Evolutionary conservation across 2,888 invertebrate species (phyloP), one percentile per base, ranked within the genome.

Genomic region (Tethea ocularis): DNA sequence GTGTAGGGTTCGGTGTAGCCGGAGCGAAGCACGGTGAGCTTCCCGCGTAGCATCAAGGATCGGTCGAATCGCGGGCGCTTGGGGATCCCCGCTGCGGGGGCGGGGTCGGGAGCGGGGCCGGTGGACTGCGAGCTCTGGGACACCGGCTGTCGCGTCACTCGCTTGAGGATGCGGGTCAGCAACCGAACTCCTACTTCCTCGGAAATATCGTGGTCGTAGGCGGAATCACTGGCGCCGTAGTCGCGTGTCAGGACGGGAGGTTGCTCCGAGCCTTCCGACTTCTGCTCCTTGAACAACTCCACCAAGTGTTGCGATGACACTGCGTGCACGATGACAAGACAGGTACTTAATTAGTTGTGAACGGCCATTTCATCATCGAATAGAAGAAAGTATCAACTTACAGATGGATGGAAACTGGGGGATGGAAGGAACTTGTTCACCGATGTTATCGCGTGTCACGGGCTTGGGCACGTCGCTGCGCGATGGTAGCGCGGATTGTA

Each of bases 171-270:
- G 33, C 54, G 54, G 10, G 11, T 10, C 36, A 33, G 22, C 33
- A 33, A 22, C 36, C 54, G 23, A 17, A 15, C 17, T 29, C 56
- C n/a, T 57, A 52, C 17, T 57, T 23, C 38, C 51, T 23, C 57
- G 62, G 55, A 57, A 17, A 53, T 20, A 33, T 58, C 20, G 41
- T n/a, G 24, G 4, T 62, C 67, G 20, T 64, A 63, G 51, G 67
- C 71, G 0, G 62, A 62, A 11, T 59, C 54, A 24, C 62, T 60
- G 53, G 60, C 61, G 59, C 61, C 60, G 63, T 69, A 63, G 38
- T 77, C 75, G 29, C 81, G 75, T 26, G 82, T 72, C n/a, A 87
- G 67, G 41, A 76, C 75, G 0, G 89, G 87, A 13, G 89, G 90
- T 51, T 84, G 70, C 24, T 72, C 67, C 1, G 87, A 86, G 5